Percentiles rank a stretch among this genome's conserved stretches.
phyloP scores from a whole-genome alignment of 2,888 invertebrate genomes.

The Macrophya alboannulata region DNA sequence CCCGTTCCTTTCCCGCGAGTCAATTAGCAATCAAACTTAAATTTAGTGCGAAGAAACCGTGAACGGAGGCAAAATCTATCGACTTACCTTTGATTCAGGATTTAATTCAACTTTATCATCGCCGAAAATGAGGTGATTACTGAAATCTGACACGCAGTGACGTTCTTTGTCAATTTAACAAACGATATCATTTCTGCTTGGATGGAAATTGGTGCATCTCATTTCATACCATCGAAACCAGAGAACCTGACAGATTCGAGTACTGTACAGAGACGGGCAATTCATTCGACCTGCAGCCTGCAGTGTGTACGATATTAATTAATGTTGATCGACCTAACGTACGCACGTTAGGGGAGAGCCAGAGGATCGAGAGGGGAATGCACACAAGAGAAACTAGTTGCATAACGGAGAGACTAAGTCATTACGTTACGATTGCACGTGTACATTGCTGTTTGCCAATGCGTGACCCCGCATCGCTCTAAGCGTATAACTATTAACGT shows the following conservation, averaged over 20 bases:
- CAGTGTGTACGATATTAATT: conserved; percentile 52
- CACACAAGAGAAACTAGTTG: conserved; percentile 64
- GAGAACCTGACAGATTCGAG: background rate
- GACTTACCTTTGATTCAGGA: conserved; percentile 3
- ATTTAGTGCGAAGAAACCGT: background rate
- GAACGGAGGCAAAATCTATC: background rate
- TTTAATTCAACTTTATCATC: background rate
- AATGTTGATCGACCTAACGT: conserved; percentile 66
- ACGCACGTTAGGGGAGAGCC: conserved; percentile 55
- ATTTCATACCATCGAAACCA: background rate
- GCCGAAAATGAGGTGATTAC: background rate
- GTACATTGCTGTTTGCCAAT: conserved; percentile 64
- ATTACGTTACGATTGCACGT: conserved; percentile 67
- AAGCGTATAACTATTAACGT: conserved; percentile 48
- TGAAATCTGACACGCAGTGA: background rate
- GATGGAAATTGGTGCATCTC: background rate
- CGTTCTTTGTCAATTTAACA: background rate
- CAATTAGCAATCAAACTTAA: conserved; percentile 1
- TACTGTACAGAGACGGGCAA: conserved; percentile 31
- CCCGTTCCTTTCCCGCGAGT: background rate
- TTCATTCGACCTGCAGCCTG: conserved; percentile 24
- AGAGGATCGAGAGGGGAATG: conserved; percentile 39
- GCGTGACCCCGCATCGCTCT: conserved; percentile 60
- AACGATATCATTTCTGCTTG: background rate
- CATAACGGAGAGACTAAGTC: conserved; percentile 59